These are phyloP conservation scores for Triops cancriformis DNA, from an alignment of 1,140 invertebrate genomes.

Conservation along the genomic window DNA sequence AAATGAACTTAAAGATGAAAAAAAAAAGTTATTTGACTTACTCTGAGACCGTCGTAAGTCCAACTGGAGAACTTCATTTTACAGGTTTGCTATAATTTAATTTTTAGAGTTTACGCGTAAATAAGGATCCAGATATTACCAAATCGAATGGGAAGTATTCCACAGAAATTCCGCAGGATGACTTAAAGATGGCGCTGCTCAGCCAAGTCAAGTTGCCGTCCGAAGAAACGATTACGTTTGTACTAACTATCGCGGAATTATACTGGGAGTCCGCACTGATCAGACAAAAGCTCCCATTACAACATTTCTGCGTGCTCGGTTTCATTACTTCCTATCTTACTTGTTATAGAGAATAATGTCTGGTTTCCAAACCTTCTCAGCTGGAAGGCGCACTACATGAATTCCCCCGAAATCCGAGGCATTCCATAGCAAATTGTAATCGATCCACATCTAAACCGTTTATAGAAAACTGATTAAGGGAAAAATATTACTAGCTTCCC, in stretches of 20 bases:
- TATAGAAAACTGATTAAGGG: conserved; percentile 24
- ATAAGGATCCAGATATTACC: too few species aligned
- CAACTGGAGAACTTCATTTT: conserved; percentile 35
- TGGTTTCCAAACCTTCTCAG: conserved; percentile 50
- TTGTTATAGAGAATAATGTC: conserved; percentile 52
- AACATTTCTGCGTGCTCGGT: background rate
- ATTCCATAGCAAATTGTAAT: conserved; percentile 33
- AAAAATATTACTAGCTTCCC: background rate
- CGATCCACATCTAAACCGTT: conserved; percentile 34
- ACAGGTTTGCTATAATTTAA: conserved; percentile 36
- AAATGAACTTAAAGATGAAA: too few species aligned
- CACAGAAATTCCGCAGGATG: conserved; percentile 40
- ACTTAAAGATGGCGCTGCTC: conserved; percentile 39
- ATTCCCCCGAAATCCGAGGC: conserved; percentile 46
- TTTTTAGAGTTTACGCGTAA: too few species aligned
- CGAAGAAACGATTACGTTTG: conserved; percentile 39
- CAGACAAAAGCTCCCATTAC: background rate
- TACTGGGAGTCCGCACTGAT: conserved; percentile 40
- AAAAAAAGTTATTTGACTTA: conserved; percentile 14
- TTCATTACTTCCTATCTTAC: conserved; percentile 36
- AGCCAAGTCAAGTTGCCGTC: conserved; percentile 41
- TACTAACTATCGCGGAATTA: conserved; percentile 39
- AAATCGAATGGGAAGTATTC: conserved; percentile 50
- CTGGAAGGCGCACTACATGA: conserved; percentile 48
- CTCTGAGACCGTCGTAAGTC: conserved; percentile 33